Percentiles rank a stretch among this genome's conserved stretches.
These are phyloP conservation scores for Hephaestus fuliginosus DNA, from an alignment of 2,797 vertebrate species.

Conservation along the genomic window DNA sequence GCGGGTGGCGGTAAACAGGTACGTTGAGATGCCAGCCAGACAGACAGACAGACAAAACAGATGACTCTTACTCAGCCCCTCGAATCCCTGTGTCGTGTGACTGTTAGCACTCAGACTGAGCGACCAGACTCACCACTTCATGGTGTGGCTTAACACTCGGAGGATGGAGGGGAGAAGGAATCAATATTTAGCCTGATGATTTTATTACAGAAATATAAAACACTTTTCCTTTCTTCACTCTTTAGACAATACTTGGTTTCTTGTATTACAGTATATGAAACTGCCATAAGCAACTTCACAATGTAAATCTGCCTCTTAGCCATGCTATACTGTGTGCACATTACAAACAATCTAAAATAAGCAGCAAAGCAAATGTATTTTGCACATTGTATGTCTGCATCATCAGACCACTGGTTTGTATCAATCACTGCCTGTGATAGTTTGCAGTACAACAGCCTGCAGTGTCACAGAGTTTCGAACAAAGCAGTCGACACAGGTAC, in stretches of 20 bases:
- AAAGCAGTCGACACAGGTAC: slow-evolving; percentile 68
- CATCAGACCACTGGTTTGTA: slow-evolving; percentile 11
- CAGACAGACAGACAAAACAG: slow-evolving; percentile 69
- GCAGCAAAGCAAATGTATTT: slow-evolving; percentile 13
- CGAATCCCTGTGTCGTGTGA: slow-evolving; percentile 61
- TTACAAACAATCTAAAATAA: slow-evolving; percentile 2
- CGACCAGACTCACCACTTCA: slow-evolving; percentile 26
- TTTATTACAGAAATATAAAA: too few species aligned
- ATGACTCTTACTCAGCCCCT: slow-evolving; percentile 80
- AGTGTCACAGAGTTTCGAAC: slow-evolving; percentile 37
- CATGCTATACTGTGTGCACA: neutral
- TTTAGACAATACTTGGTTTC: neutral
- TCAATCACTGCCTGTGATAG: slow-evolving; percentile 5
- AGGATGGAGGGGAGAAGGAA: neutral
- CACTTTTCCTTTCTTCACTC: neutral
- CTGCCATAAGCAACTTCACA: neutral
- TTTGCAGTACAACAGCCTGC: slow-evolving; percentile 28
- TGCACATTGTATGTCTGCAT: neutral
- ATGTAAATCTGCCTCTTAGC: neutral
- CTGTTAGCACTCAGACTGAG: slow-evolving; percentile 62
- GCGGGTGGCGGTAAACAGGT: slow-evolving; percentile 86
- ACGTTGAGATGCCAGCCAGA: slow-evolving; percentile 71
- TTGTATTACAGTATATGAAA: neutral
- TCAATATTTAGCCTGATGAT: slow-evolving; percentile 9
- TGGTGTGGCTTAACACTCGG: slow-evolving; percentile 6